phyloP scores from a whole-genome alignment of 2,888 invertebrate species.

The Ophonus ardosiacus region DNA sequence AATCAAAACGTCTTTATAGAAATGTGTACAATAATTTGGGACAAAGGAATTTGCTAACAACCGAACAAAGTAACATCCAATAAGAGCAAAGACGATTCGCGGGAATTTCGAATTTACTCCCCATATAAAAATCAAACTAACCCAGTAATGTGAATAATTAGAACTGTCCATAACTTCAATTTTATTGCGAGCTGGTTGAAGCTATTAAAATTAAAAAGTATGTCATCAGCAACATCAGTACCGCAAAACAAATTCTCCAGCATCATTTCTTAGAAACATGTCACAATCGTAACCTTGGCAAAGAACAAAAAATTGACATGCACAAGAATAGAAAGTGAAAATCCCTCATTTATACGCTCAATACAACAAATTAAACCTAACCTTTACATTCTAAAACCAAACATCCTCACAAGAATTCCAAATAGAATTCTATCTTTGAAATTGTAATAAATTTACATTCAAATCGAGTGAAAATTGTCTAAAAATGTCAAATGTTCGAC shows the following conservation, averaged over 20 bases:
- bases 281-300: constrained; percentile 54
- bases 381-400: constrained; percentile 43
- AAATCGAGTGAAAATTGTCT: constrained; percentile 53
- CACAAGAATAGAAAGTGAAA: constrained; percentile 58
- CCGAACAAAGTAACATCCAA: too few relatives aligned
- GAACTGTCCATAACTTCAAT: too few relatives aligned
- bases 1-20: too few relatives aligned
- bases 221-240: neutral
- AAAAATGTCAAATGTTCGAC: constrained; percentile 43
- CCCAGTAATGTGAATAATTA: neutral
- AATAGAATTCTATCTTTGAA: constrained; percentile 31
- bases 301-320: constrained; percentile 53
- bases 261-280: constrained; percentile 47
- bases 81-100: too few relatives aligned
- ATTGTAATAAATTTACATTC: constrained; percentile 57
- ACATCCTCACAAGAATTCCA: constrained; percentile 40
- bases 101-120: neutral
- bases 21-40: too few relatives aligned
- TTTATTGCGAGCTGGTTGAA: too few relatives aligned
- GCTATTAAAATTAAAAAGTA: neutral
- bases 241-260: constrained; percentile 5
- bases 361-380: constrained; percentile 34
- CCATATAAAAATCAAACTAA: neutral
- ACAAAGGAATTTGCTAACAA: too few relatives aligned
- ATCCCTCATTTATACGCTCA: constrained; percentile 27